These are phyloP conservation scores for Horisme vitalbata DNA, from an alignment of 2,888 invertebrate genomes.

Conservation along the genomic window DNA sequence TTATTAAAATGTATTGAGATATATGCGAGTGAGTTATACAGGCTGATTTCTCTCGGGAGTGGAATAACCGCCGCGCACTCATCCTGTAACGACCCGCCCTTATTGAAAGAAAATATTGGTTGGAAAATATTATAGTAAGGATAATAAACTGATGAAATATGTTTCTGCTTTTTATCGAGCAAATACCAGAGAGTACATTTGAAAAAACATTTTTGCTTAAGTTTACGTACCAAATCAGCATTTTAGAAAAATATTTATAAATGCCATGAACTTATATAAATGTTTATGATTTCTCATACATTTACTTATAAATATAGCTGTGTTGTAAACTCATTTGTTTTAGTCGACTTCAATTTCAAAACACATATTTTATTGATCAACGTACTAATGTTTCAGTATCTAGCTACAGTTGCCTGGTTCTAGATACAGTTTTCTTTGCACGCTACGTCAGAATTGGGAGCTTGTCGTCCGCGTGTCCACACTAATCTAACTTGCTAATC, in stretches of 20 bases:
- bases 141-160: conserved; percentile 29
- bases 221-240: too few species aligned
- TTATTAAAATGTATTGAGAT: conserved; percentile 23
- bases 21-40: conserved; percentile 8
- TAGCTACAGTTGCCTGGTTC: background rate
- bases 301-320: too few species aligned
- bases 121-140: conserved; percentile 19
- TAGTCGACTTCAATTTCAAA: too few species aligned
- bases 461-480: conserved; percentile 1
- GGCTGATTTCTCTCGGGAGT: conserved; percentile 26
- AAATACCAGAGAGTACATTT: background rate
- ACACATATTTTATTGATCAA: too few species aligned
- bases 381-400: too few species aligned
- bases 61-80: conserved; percentile 3
- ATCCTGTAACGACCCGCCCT: conserved; percentile 12
- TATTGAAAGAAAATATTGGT: conserved; percentile 20
- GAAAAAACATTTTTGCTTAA: background rate
- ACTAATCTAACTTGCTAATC: conserved; percentile 20
- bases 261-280: too few species aligned
- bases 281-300: too few species aligned
- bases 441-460: conserved; percentile 23
- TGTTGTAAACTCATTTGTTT: too few species aligned
- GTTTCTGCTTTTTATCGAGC: conserved; percentile 5
- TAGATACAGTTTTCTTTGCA: background rate
- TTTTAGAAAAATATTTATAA: too few species aligned